Percentiles rank a stretch among this genome's conserved stretches.
phyloP scores from a whole-genome alignment of 2,113 vertebrate genomes.

The Pteropus alecto region DNA sequence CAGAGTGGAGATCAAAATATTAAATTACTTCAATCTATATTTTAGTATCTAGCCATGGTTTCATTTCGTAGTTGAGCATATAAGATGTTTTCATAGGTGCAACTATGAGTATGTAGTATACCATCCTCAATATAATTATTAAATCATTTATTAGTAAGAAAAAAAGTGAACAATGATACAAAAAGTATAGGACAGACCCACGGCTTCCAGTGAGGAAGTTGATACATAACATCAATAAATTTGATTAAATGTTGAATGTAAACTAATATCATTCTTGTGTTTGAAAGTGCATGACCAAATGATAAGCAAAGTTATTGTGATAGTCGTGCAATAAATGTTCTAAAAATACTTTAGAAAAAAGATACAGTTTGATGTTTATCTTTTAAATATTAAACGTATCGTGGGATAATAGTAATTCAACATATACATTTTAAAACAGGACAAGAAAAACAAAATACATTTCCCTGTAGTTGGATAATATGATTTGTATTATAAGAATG shows the following conservation, averaged over 20 bases:
- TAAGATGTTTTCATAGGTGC: neutral
- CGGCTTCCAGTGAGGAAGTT: neutral
- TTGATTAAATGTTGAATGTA: neutral
- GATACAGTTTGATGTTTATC: neutral
- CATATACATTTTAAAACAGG: neutral
- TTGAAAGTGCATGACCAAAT: neutral
- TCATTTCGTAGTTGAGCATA: neutral
- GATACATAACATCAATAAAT: neutral
- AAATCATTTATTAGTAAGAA: neutral
- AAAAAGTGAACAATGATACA: neutral
- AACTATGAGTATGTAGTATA: neutral
- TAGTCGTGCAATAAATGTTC: neutral
- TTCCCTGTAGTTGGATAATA: neutral
- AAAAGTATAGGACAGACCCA: neutral
- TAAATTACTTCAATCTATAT: neutral
- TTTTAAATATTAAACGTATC: neutral
- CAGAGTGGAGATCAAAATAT: neutral
- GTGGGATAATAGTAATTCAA: neutral
- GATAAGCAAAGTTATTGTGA: neutral
- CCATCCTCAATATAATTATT: neutral
- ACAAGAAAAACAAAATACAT: neutral
- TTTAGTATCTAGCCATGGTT: neutral
- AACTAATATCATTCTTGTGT: neutral
- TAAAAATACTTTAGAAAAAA: neutral
- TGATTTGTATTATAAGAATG: neutral